Base-by-base conservation (phyloP, 2,888 invertebrate genomes). In the Tethea ocularis region DNA sequence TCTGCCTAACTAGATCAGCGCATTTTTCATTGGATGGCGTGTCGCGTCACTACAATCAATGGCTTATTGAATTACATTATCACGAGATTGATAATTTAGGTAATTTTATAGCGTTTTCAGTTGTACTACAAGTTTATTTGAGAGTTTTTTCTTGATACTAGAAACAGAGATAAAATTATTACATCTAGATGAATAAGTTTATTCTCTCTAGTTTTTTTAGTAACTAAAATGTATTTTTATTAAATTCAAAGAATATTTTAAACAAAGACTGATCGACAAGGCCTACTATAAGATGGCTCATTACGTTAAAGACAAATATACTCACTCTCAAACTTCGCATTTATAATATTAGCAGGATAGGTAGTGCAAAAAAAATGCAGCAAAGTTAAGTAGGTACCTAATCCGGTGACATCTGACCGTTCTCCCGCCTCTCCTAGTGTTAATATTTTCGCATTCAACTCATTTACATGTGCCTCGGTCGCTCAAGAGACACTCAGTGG, bases 361-460 rank as follows among this genome's bases (percentile, higher is more conserved):
- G n/a, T n/a, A n/a, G 15, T 46, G 46, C 13, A 17, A n/a, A 46
- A 3, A 20, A 10, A 46, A 46, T 46, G 46, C 20, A 20, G 7
- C 10, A 17, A 20, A 20, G 20, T 20, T 22, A 20, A 54, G 20
- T 33, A 33, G 33, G 17, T 24, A 13, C 46, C 46, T 46, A 46
- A 36, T 20, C 54, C 56, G 38, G 24, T 5, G 62, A 61, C 61
- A 60, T 64, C 62, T 66, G 66, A 63, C 67, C 64, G 58, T 57
- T 57, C 64, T 60, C 60, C 58, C 60, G 56, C 57, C 53, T 56
- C 23, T 54, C 59, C 66, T 69, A 52, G 78, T 73, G 75, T 71
- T 80, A 75, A 83, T 82, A 83, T 84, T 82, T 85, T 79, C 69
- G 78, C 74, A 84, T 83, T 74, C 77, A 76, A 72, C 73, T 75